Percentiles rank a stretch among this genome's conserved stretches.
Conservation (phyloP, 2,888 invertebrate species). For the Aromia moschata region DNA sequence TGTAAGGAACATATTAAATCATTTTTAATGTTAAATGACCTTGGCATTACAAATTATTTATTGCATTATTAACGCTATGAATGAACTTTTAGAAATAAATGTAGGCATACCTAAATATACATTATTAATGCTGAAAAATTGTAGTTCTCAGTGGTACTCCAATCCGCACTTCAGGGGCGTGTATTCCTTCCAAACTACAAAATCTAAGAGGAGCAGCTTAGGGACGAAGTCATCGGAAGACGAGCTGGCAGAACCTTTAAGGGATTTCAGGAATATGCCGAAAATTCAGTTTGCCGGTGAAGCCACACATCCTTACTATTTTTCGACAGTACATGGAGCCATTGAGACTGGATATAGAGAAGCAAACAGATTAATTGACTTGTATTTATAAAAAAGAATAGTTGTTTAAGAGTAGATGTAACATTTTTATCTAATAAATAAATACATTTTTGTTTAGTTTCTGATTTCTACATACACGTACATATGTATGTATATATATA, state of each 20-base stretch:
- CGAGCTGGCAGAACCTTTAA: constrained; percentile 29
- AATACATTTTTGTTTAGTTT: too few species aligned
- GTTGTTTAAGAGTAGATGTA: too few species aligned
- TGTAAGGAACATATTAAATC: too few species aligned
- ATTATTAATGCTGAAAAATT: constrained; percentile 12
- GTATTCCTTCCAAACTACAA: constrained; percentile 45
- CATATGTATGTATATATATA: too few species aligned
- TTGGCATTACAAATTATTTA: too few species aligned
- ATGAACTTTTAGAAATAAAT: too few species aligned
- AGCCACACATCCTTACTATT: constrained; percentile 62
- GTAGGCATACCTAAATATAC: too few species aligned
- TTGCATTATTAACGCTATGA: too few species aligned
- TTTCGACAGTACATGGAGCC: constrained; percentile 65
- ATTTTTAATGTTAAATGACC: too few species aligned
- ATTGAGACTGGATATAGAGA: constrained; percentile 63
- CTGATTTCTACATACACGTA: too few species aligned
- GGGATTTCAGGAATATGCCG: constrained; percentile 58
- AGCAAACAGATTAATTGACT: constrained; percentile 58
- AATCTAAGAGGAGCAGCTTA: constrained; percentile 9
- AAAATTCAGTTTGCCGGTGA: constrained; percentile 68
- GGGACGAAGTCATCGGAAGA: neutral
- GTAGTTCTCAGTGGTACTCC: constrained; percentile 44
- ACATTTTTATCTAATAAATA: too few species aligned
- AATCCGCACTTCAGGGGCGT: constrained; percentile 49
- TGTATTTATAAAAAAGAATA: constrained; percentile 40